Percentiles rank a stretch among this genome's conserved stretches.
phyloP scores from a whole-genome alignment of 2,113 vertebrate genomes.

The Electrona antarctica region DNA sequence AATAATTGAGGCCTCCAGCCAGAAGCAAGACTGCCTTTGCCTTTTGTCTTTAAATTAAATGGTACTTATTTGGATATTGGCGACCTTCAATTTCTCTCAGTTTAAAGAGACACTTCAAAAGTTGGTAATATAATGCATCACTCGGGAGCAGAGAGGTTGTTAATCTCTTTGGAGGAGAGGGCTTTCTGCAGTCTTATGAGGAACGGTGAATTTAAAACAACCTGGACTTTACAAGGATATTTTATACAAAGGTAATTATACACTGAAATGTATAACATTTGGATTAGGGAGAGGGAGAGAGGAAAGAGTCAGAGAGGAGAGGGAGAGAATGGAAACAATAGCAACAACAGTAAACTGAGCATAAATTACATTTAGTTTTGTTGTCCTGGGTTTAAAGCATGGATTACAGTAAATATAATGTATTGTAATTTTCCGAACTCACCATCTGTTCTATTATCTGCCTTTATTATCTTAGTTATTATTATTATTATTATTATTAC shows the following conservation, averaged over 20 bases:
- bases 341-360: no score
- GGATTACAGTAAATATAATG: no score
- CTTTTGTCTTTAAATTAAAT: conserved; percentile 56
- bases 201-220: conserved; percentile 16
- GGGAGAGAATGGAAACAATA: no score
- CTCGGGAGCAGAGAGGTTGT: conserved; percentile 29
- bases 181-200: conserved; percentile 6
- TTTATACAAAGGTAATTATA: not conserved
- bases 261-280: no score
- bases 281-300: not conserved
- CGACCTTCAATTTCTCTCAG: conserved; percentile 46
- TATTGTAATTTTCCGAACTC: no score
- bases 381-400: no score
- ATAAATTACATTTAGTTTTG: no score
- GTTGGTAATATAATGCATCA: conserved; percentile 38
- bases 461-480: no score
- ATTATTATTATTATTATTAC: no score
- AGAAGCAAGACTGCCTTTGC: conserved; percentile 22
- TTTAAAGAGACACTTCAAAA: conserved; percentile 54
- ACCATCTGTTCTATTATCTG: no score
- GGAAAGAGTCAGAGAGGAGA: not conserved
- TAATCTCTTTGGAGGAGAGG: conserved; percentile 20
- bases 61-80: conserved; percentile 39
- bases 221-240: conserved; percentile 11
- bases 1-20: conserved; percentile 45